These are phyloP conservation scores for Pelobates cultripes DNA, from an alignment of 2,797 vertebrate species.

Conservation along the genomic window DNA sequence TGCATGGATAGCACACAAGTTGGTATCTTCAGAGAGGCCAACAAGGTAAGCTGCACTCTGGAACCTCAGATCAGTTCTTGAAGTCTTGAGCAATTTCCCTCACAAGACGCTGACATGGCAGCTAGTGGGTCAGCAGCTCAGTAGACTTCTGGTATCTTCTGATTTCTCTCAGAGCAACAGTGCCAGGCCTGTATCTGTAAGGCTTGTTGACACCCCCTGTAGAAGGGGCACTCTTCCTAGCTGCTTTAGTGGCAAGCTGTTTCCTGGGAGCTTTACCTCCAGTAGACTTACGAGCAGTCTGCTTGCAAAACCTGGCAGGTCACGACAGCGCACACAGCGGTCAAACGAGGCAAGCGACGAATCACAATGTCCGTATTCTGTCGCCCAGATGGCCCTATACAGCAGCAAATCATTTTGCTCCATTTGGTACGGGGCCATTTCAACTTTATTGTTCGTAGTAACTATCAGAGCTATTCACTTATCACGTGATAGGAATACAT, in stretches of 20 bases:
- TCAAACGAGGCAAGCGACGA: constrained; percentile 21
- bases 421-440: too few relatives aligned
- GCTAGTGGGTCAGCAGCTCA: constrained; percentile 85
- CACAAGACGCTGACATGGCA: constrained; percentile 88
- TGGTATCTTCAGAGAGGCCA: constrained; percentile 73
- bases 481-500: too few relatives aligned
- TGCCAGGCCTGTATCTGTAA: constrained; percentile 88
- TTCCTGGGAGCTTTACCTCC: constrained; percentile 87
- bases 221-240: constrained; percentile 86
- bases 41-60: constrained; percentile 75
- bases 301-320: constrained; percentile 62
- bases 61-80: constrained; percentile 82
- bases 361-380: not conserved
- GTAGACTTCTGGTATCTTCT: constrained; percentile 91
- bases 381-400: too few relatives aligned
- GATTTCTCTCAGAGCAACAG: constrained; percentile 87
- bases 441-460: too few relatives aligned
- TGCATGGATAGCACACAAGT: too few relatives aligned
- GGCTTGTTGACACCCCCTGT: constrained; percentile 90
- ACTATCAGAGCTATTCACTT: too few relatives aligned
- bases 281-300: constrained; percentile 85
- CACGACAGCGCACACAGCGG: not conserved
- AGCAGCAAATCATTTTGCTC: too few relatives aligned
- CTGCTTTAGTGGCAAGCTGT: constrained; percentile 86
- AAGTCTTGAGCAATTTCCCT: constrained; percentile 85